A percentile compares a stretch with the other conserved stretches of the same genome.
phyloP scores from a whole-genome alignment of 2,797 vertebrate genomes.

The Tenualosa thibaudeaui region DNA sequence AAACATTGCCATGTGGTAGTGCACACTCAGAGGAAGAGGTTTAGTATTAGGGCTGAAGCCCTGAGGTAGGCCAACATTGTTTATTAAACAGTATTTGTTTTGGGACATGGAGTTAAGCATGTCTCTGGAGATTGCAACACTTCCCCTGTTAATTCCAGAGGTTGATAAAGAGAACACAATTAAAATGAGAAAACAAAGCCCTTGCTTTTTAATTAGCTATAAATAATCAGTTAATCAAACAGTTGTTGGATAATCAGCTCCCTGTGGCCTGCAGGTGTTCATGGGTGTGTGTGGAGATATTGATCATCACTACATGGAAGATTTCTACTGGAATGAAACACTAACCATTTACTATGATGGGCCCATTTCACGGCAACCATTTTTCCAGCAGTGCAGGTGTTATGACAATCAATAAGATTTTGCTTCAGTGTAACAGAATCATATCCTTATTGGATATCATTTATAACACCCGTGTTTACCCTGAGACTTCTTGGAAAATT shows the following conservation, averaged over 20 bases:
- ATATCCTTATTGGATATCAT: no score
- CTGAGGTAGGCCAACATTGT: background rate
- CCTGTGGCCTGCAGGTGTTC: background rate
- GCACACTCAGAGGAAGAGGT: background rate
- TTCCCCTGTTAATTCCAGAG: background rate
- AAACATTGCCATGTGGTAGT: background rate
- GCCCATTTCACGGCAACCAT: no score
- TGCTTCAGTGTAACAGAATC: no score
- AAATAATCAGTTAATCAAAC: conserved; percentile 14
- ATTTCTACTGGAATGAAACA: background rate
- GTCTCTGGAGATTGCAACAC: background rate
- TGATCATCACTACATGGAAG: background rate
- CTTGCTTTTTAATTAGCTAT: background rate
- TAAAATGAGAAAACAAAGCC: background rate
- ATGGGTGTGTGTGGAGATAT: background rate
- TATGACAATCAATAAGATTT: no score
- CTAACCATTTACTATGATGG: background rate
- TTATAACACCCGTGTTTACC: no score
- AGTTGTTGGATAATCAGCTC: background rate
- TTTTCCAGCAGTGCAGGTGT: no score
- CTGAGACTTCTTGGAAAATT: no score
- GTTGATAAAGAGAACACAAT: background rate
- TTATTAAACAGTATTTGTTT: background rate
- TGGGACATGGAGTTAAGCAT: background rate
- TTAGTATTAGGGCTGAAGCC: background rate